Evolutionary conservation across 1,140 invertebrate species (phyloP).

Genomic region (Bombyx mori): ASM3026992v2 NC_085129.1:5892501-5893000

Average conservation of each 20-base stretch:
- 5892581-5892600: slow-evolving; percentile 63
- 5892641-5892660: slow-evolving; percentile 58
- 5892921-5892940: no score
- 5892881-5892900: no score
- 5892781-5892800: slow-evolving; percentile 18
- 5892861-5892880: no score
- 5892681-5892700: slow-evolving; percentile 47
- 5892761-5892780: slow-evolving; percentile 20
- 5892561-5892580: slow-evolving; percentile 45
- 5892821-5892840: no score
- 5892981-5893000: no score
- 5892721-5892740: slow-evolving; percentile 36
- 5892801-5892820: not conserved
- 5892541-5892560: slow-evolving; percentile 39
- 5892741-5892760: slow-evolving; percentile 26
- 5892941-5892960: no score
- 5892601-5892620: slow-evolving; percentile 34
- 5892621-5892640: slow-evolving; percentile 49
- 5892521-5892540: slow-evolving; percentile 18
- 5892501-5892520: no score
- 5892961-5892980: no score
- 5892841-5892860: no score
- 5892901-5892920: no score
- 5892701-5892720: slow-evolving; percentile 41
- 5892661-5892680: slow-evolving; percentile 58